Evolutionary conservation across 2,113 vertebrate species (phyloP).

Genomic region (Pomatostomus ruficeps): DNA sequence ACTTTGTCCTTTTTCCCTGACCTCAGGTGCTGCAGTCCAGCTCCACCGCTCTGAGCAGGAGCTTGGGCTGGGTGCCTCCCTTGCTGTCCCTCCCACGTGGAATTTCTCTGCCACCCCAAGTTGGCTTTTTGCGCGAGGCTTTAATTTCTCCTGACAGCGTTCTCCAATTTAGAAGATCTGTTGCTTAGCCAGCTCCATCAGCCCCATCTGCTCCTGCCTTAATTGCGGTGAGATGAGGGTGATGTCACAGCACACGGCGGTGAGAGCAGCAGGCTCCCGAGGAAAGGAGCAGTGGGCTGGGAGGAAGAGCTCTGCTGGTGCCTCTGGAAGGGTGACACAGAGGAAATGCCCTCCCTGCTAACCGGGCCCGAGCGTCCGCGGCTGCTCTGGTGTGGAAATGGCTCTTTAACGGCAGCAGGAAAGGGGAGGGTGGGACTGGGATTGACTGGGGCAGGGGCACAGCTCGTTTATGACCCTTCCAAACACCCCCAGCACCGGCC

Average conservation of each 20-base stretch:
- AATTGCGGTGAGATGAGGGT: conserved; percentile 1
- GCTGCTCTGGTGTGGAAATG: neutral
- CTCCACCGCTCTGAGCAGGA: neutral
- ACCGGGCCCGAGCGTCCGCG: neutral
- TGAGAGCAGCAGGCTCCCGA: neutral
- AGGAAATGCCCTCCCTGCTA: neutral
- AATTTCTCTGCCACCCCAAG: neutral
- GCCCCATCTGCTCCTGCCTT: conserved; percentile 2
- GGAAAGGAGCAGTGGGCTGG: neutral
- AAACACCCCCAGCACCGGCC: neutral
- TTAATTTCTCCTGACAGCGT: neutral
- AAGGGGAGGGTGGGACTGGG: neutral
- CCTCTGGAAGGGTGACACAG: neutral
- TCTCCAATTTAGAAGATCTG: neutral
- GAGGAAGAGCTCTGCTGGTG: neutral
- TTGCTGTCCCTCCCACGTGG: neutral
- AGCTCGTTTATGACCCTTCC: neutral
- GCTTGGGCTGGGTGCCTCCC: neutral
- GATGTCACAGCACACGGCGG: neutral
- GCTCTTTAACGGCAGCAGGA: neutral
- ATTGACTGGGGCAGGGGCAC: neutral
- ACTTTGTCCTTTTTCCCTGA: neutral
- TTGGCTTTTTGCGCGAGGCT: neutral
- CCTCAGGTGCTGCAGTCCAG: neutral
- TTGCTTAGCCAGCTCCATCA: neutral